These are phyloP conservation scores for Platalea minor DNA, from an alignment of 2,797 vertebrate species.

Conservation along the genomic window DNA sequence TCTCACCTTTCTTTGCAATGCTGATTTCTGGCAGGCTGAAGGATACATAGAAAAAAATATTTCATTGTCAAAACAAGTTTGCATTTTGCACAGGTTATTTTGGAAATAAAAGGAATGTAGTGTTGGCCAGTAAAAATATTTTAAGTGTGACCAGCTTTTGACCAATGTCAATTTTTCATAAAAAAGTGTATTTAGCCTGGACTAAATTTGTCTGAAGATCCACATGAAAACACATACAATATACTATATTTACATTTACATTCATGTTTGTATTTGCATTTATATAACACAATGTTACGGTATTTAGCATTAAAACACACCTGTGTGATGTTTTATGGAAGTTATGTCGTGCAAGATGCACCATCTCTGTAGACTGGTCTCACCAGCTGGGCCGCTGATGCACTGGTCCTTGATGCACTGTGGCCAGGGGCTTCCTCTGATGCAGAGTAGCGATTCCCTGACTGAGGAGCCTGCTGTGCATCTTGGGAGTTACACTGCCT, in stretches of 20 bases:
- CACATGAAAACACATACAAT: background rate
- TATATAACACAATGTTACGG: background rate
- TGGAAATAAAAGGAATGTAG: background rate
- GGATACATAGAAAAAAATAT: background rate
- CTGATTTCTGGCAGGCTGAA: background rate
- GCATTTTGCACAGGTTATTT: background rate
- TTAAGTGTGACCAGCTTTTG: background rate
- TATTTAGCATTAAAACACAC: background rate
- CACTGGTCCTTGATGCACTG: background rate
- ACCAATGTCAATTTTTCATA: background rate
- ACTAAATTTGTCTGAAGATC: background rate
- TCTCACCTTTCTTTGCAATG: background rate
- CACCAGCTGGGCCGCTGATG: background rate
- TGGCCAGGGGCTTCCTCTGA: background rate
- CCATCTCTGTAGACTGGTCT: background rate
- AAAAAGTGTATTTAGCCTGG: background rate
- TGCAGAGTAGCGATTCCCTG: background rate
- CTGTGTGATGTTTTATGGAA: background rate
- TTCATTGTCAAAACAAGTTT: background rate
- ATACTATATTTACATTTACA: background rate
- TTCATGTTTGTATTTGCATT: background rate
- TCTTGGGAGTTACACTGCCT: background rate
- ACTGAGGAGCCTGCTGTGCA: background rate
- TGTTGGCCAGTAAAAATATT: background rate
- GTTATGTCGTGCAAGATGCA: background rate